Evolutionary conservation across 2,797 vertebrate species (phyloP), one percentile per base, ranked within the genome.

Genomic region (Coregonus ussuriensis): DNA sequence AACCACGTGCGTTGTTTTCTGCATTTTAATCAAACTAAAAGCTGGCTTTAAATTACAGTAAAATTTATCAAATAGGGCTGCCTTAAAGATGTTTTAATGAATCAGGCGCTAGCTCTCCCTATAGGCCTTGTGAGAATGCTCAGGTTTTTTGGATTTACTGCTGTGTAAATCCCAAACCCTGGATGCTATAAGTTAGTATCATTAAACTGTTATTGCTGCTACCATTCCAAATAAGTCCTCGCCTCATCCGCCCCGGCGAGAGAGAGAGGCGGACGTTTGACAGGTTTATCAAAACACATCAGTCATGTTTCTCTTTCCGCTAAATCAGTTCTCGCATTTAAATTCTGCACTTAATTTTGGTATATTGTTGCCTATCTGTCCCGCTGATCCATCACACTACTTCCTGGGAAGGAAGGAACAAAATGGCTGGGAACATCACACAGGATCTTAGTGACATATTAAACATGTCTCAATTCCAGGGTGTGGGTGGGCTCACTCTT

Each of bases 21-120:
- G 14, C 47, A 31, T 81, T 88, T 72, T 84, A 89, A 92, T 91
- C 80, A 86, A 83, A 82, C 81, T 91, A 86, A 91, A 87, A 91
- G 85, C 74, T 54, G 77, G 16, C 83, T 84, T 79, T 59, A 83
- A 77, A 85, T 83, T 79, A 53, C 16, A 77, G 77, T 52, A 5
- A 53, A 83, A 87, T 87, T 47, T 88, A 89, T 91, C 83, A 83
- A 80, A 87, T 47, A 52, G 6, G 78, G 41, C 37, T 51, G 75
- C 6, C 9, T 67, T 76, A 56, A 85, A 76, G 77, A 74, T 51
- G 37, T 53, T 77, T 77, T 69, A 73, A 79, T 87, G 77, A 88
- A 88, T 85, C 63, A 87, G 53, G 67, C 74, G 37, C n/a, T 9
- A 73, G 6, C 56, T 59, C 56, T 59, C 56, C 6, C 56, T 59